A percentile compares a stretch with the other conserved stretches of the same genome.
phyloP scores from a whole-genome alignment of 2,113 vertebrate genomes.

The Gallinago jamesoni region DNA sequence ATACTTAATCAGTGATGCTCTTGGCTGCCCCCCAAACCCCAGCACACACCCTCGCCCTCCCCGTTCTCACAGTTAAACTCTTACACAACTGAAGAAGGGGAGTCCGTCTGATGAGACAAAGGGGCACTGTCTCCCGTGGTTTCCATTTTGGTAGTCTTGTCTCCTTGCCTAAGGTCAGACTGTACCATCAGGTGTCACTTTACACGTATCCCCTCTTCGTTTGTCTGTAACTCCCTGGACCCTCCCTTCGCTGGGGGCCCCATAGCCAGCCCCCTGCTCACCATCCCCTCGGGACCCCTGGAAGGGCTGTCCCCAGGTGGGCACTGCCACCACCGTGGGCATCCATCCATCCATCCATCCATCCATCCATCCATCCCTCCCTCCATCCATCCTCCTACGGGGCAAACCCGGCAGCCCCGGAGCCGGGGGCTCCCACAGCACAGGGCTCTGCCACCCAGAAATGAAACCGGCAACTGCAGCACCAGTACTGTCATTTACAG shows the following conservation, averaged over 20 bases:
- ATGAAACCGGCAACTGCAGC: not conserved
- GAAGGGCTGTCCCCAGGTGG: too few species aligned
- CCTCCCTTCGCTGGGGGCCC: not conserved
- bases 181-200: not conserved
- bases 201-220: accelerated
- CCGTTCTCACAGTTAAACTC: not conserved
- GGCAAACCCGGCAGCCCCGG: too few species aligned
- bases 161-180: not conserved
- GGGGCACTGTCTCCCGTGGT: not conserved
- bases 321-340: not conserved
- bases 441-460: not conserved
- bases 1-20: not conserved
- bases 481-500: not conserved
- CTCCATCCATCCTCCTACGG: too few species aligned
- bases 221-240: not conserved
- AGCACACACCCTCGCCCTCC: not conserved
- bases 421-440: accelerated
- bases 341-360: too few species aligned
- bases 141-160: not conserved
- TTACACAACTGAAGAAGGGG: not conserved
- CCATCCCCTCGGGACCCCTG: accelerated
- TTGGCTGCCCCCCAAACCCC: not conserved
- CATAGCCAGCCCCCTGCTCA: not conserved
- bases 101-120: not conserved
- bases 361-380: too few species aligned